Evolutionary conservation across 2,113 vertebrate genomes (phyloP), one percentile per base, ranked within the genome.

Genomic region (Oplegnathus fasciatus): DNA sequence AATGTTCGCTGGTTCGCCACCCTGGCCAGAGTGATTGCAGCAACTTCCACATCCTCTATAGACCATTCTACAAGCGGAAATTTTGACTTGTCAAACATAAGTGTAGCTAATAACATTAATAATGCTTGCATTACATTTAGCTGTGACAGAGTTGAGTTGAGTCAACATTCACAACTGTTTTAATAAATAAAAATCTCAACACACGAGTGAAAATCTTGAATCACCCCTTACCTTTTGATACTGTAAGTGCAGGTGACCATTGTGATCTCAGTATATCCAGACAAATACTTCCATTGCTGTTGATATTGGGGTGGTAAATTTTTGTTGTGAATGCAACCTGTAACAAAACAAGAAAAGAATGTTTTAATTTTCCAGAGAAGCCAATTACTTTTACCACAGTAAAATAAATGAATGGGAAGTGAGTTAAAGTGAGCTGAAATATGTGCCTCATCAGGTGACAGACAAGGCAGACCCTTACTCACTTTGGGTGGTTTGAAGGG

Each of bases 231-330:
- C 96, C 96, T 96, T 97, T 97, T 42, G 96, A 97, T 83, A 97
- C 95, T 72, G 96, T 97, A 75, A 97, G 95, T 32, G 96, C 96
- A 74, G 96, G 96, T 37, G 96, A 96, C 96, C 96, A 97, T 61
- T 97, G 96, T 57, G 96, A 97, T 79, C 96, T 94, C 84, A 97
- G 90, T 86, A 97, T 97, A 85, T 97, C 96, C 72, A 97, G 94
- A 88, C 96, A 97, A 92, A 97, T 97, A 90, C 96, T 97, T 55
- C 96, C 96, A 88, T 97, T 97, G 91, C 96, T 96, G 95, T 96
- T 96, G 85, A 96, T 96, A 89, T 96, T 96, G 30, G 96, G 96
- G 86, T 96, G 96, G 94, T 96, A 97, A 81, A 97, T 97, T 83
- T 96, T 96, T 80, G 96, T 97, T 40, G 96, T 97, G 87, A 97